phyloP scores from a whole-genome alignment of 2,797 vertebrate genomes.

The Dromococcyx pavoninus region DNA sequence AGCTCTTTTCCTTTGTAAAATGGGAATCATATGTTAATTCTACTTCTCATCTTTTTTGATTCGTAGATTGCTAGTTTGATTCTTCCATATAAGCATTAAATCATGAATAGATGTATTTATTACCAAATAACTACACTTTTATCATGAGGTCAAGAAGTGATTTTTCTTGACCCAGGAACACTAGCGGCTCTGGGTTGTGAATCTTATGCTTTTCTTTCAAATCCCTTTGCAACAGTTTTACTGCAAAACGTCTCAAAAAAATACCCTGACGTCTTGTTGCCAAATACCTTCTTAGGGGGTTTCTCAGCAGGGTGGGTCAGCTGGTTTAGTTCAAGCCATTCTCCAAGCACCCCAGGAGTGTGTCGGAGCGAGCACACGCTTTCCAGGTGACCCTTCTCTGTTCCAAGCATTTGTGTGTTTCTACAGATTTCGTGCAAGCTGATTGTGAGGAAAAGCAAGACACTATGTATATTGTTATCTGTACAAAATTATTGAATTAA shows the following conservation, averaged over 20 bases:
- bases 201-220: neutral
- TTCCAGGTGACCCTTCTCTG: neutral
- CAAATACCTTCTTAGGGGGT: slow-evolving; percentile 40
- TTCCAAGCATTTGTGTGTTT: slow-evolving; percentile 82
- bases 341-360: neutral
- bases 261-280: slow-evolving; percentile 68
- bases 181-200: neutral
- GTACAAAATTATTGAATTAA: slow-evolving; percentile 40
- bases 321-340: neutral
- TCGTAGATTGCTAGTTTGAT: slow-evolving; percentile 31
- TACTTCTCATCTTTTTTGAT: slow-evolving; percentile 25
- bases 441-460: slow-evolving; percentile 42
- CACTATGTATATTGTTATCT: slow-evolving; percentile 36
- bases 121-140: neutral
- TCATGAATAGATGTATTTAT: slow-evolving; percentile 37
- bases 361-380: neutral
- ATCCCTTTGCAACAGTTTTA: neutral
- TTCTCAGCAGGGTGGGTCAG: neutral
- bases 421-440: neutral
- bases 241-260: neutral
- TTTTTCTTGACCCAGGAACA: neutral
- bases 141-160: neutral
- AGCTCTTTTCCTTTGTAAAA: slow-evolving; percentile 28
- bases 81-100: neutral
- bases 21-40: neutral